phyloP scores from a whole-genome alignment of 2,113 vertebrate genomes.

The Aphyosemion australe region DNA sequence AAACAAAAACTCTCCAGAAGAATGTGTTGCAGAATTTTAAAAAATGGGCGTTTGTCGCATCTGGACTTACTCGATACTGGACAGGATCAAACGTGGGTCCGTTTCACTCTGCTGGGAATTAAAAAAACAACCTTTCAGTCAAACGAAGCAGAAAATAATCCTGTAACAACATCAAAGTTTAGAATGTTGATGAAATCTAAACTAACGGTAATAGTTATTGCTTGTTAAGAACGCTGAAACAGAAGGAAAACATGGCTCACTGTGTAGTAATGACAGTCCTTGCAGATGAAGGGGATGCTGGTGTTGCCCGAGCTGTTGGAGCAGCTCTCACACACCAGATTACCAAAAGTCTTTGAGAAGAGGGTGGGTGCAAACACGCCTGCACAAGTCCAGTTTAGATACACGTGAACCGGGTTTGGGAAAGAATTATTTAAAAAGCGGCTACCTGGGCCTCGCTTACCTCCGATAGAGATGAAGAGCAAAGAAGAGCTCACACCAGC shows the following conservation, averaged over 20 bases:
- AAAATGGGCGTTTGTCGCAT: background rate
- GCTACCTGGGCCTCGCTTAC: constrained; percentile 59
- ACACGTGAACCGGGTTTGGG: background rate
- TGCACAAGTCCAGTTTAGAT: constrained; percentile 22
- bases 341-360: constrained; percentile 89
- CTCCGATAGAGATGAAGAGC: constrained; percentile 90
- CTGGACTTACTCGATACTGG: constrained; percentile 87
- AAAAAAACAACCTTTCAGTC: background rate
- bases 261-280: constrained; percentile 85
- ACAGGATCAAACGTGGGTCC: constrained; percentile 81
- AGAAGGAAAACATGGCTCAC: constrained; percentile 67
- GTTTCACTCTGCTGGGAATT: constrained; percentile 66
- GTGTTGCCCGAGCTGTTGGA: constrained; percentile 77
- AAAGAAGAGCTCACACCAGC: constrained; percentile 87
- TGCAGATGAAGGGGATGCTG: constrained; percentile 81
- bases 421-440: background rate
- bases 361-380: constrained; percentile 90
- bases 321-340: constrained; percentile 86
- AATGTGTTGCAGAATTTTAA: background rate
- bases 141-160: too few relatives aligned
- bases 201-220: too few relatives aligned
- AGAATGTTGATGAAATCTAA: background rate
- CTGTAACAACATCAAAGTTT: background rate
- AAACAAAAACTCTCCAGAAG: background rate
- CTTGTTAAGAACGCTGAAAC: too few relatives aligned